phyloP scores from a whole-genome alignment of 2,113 vertebrate genomes.

The Eptesicus fuscus region DNA sequence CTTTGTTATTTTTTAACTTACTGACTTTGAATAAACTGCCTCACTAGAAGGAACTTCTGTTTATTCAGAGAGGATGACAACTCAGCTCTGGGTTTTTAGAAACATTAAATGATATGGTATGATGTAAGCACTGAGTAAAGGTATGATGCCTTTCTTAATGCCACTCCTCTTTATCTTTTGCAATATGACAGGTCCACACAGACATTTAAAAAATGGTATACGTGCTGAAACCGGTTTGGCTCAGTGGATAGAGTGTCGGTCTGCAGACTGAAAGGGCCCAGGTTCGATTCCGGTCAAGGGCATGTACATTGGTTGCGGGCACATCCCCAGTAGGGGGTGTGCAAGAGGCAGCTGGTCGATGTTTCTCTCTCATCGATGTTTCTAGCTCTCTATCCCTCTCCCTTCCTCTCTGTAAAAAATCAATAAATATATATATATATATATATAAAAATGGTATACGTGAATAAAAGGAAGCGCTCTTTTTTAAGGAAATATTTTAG shows the following conservation, averaged over 20 bases:
- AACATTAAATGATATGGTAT: not conserved
- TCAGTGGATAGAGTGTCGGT: no score
- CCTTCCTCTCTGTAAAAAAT: no score
- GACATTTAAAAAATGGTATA: not conserved
- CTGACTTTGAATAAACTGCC: not conserved
- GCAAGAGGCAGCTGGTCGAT: no score
- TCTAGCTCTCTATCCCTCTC: no score
- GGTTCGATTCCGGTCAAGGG: no score
- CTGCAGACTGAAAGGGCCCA: no score
- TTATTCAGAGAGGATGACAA: not conserved
- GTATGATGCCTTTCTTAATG: not conserved
- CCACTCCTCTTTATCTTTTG: not conserved
- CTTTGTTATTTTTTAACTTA: not conserved
- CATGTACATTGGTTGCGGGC: no score
- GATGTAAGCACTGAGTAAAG: not conserved
- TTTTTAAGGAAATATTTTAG: not conserved
- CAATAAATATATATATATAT: no score
- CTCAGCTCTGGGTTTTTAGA: not conserved
- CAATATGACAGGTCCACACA: not conserved
- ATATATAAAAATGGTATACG: not conserved
- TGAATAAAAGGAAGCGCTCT: not conserved
- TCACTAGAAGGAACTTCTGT: not conserved
- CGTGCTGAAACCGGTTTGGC: no score
- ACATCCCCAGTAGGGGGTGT: no score
- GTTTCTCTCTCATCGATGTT: no score